Percentiles rank a stretch among this genome's conserved stretches.
Conservation (phyloP, 1,140 invertebrate species). For the Luehdorfia chinensis region DNA sequence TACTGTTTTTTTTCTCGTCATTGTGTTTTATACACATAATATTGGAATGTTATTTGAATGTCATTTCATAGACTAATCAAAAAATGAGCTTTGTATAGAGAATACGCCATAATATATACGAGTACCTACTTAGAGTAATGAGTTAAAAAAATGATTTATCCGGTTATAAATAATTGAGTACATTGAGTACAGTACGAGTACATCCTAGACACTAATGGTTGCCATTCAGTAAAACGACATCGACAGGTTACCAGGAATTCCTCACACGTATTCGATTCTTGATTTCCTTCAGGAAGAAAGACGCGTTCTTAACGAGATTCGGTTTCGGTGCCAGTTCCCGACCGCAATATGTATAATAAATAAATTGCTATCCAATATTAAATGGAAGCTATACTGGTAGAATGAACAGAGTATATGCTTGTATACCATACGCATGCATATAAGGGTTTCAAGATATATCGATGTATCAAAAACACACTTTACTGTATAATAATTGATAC, state of each 20-base stretch:
- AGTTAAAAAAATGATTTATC: no score
- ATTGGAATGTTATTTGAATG: no score
- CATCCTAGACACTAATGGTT: conserved; percentile 31
- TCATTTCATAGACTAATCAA: no score
- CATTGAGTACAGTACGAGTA: no score
- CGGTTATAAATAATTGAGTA: no score
- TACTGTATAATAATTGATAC: no score
- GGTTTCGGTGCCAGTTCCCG: conserved; percentile 44
- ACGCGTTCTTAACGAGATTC: conserved; percentile 56
- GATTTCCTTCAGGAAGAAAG: conserved; percentile 62
- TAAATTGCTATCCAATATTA: conserved; percentile 76
- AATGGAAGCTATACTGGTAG: conserved; percentile 68
- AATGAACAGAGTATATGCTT: conserved; percentile 65
- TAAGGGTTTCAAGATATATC: background rate
- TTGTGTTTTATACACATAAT: no score
- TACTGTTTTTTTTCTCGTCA: conserved; percentile 14
- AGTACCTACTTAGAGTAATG: no score
- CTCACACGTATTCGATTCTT: conserved; percentile 65
- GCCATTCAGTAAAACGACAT: conserved; percentile 35
- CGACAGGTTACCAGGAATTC: conserved; percentile 45
- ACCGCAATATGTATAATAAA: conserved; percentile 76
- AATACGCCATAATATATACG: no score
- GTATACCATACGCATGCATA: conserved; percentile 49
- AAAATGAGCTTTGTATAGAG: no score
- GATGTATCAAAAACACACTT: background rate